A percentile compares a stretch with the other conserved stretches of the same genome.
Evolutionary conservation across 2,113 vertebrate genomes (phyloP).

Genomic region (Odocoileus hemionus): DNA sequence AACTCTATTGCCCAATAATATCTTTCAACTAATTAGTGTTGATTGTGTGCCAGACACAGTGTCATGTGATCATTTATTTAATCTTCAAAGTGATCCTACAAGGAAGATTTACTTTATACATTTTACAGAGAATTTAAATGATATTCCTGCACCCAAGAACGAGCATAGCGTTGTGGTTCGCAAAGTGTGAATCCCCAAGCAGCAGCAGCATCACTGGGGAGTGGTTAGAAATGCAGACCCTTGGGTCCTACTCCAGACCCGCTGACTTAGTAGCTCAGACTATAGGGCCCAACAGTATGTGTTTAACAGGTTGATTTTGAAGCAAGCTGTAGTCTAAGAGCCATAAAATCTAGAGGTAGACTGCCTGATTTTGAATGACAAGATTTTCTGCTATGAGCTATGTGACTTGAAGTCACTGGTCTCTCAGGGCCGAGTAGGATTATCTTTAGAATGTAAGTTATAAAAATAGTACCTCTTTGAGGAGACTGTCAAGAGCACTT

Average conservation of each 20-base stretch:
- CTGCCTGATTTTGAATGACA: neutral
- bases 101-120: neutral
- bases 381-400: neutral
- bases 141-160: neutral
- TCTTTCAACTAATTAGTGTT: neutral
- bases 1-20: neutral
- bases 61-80: neutral
- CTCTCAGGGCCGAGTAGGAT: neutral
- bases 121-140: neutral
- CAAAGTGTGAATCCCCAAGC: neutral
- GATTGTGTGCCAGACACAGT: neutral
- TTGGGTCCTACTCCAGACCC: neutral
- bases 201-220: neutral
- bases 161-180: neutral
- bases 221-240: neutral
- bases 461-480: neutral
- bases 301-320: neutral
- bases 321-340: neutral
- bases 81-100: neutral
- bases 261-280: neutral
- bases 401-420: neutral
- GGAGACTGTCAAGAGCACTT: neutral
- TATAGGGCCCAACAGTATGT: neutral
- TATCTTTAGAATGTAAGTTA: neutral
- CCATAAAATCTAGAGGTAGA: neutral